Evolutionary conservation across 2,888 invertebrate species (phyloP).

Genomic region (Hirtodrosophila confusa): DNA sequence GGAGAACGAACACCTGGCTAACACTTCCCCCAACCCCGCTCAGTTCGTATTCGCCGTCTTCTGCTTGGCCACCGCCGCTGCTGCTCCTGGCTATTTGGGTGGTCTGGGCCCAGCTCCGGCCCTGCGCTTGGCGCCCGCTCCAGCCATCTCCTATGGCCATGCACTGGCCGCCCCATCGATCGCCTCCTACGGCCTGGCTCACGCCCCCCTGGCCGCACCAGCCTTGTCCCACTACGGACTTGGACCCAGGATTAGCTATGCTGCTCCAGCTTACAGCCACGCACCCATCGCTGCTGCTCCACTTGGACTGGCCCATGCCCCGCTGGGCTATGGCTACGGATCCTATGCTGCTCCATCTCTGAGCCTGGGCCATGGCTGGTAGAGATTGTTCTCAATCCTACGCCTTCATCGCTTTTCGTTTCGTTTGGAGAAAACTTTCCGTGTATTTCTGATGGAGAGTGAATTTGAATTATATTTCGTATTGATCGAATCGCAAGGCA

Average conservation of each 20-base stretch:
- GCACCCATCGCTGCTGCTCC: slow-evolving; percentile 56
- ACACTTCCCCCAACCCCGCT: neutral
- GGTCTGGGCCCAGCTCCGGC: slow-evolving; percentile 65
- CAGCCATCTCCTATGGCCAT: slow-evolving; percentile 35
- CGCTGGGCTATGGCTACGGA: slow-evolving; percentile 46
- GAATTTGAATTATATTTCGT: slow-evolving; percentile 33
- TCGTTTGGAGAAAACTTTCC: slow-evolving; percentile 18
- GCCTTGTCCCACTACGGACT: slow-evolving; percentile 37
- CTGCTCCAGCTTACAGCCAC: slow-evolving; percentile 45
- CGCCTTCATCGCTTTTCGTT: slow-evolving; percentile 41
- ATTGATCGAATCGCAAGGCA: slow-evolving; percentile 18
- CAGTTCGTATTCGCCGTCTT: slow-evolving; percentile 76
- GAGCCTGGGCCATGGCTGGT: slow-evolving; percentile 78
- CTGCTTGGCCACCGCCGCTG: slow-evolving; percentile 78
- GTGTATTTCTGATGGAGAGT: slow-evolving; percentile 13
- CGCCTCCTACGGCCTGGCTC: slow-evolving; percentile 66
- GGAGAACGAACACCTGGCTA: too few species aligned
- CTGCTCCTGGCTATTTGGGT: slow-evolving; percentile 82
- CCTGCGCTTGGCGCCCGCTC: slow-evolving; percentile 22
- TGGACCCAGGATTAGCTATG: slow-evolving; percentile 54
- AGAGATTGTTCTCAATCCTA: slow-evolving; percentile 23
- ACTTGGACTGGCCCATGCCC: slow-evolving; percentile 47
- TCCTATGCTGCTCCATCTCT: slow-evolving; percentile 84
- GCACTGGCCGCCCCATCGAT: slow-evolving; percentile 55
- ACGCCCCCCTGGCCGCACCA: slow-evolving; percentile 61